Base-by-base conservation (phyloP, 2,888 invertebrate species). In the Nymphalis polychloros region DNA sequence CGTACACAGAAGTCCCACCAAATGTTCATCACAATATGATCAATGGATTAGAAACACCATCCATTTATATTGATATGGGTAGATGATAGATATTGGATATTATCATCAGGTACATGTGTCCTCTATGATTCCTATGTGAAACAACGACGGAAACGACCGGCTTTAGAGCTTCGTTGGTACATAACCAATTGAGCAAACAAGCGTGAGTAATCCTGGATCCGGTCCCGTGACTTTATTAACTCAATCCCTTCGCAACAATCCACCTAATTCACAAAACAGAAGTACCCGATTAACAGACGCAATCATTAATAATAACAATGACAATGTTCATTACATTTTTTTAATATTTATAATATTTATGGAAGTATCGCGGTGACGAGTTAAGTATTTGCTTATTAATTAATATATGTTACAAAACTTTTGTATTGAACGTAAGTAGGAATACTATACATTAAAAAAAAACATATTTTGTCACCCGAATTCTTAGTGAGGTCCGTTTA, bases 111-210 rank as follows among this genome's bases (percentile, higher is more conserved):
- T 6, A 46, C 53, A 48, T 27, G 52, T 27, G 65, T 61, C 62
- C 62, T 35, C 27, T 59, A 50, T 62, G 61, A 65, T 63, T 70
- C 63, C 65, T 70, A 67, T 72, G 89, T 84, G 87, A 89, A 88
- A 82, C 76, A 78, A 74, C 75, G 81, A 73, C 86, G 89, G 89
- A 89, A 87, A 85, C 79, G 79, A 81, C 73, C 81, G 82, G 81
- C 85, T 85, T 82, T 81, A 81, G 77, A 79, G 82, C 84, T 84
- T 84, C 81, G 80, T 77, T 80, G 79, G 81, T 81, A 84, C 84
- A 87, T 86, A 88, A 83, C 79, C 90, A 92, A 92, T 91, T 90
- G 90, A 85, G 81, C 83, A 83, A 91, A 90, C 85, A 83, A 88
- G 84, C 88, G 82, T 85, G 87, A 88, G 83, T 89, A 86, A 85